A percentile compares a stretch with the other conserved stretches of the same genome.
phyloP scores from a whole-genome alignment of 2,113 vertebrate genomes.

The Pterophyllum scalare region DNA sequence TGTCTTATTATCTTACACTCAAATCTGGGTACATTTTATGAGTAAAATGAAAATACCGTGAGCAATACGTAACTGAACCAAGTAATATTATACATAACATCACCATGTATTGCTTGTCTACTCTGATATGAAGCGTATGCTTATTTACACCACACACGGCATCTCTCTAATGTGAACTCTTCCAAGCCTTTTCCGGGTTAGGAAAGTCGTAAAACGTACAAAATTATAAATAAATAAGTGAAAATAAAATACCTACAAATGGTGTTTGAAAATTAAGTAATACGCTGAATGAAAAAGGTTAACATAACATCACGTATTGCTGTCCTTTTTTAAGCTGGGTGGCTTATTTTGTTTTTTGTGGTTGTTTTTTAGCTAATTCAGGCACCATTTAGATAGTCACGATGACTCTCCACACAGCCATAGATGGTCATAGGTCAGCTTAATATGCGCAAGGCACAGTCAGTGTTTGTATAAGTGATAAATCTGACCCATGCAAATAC shows the following conservation, averaged over 20 bases:
- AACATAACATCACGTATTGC: no score
- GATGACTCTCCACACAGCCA: neutral
- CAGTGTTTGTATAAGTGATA: neutral
- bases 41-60: neutral
- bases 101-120: no score
- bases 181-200: neutral
- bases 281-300: no score
- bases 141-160: conserved; percentile 34
- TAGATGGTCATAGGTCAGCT: neutral
- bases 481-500: neutral
- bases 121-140: conserved; percentile 22
- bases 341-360: neutral
- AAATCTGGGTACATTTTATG: neutral
- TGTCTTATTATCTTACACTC: neutral
- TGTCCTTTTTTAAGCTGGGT: conserved; percentile 43
- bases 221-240: no score
- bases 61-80: no score
- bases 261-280: no score
- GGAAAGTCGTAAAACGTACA: neutral
- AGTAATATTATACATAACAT: no score
- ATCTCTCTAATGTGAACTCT: conserved; percentile 5
- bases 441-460: neutral
- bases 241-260: no score
- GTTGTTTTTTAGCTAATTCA: neutral
- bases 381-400: neutral